Base-by-base conservation (phyloP, 1,140 invertebrate genomes). In the Orussus abietinus region DNA sequence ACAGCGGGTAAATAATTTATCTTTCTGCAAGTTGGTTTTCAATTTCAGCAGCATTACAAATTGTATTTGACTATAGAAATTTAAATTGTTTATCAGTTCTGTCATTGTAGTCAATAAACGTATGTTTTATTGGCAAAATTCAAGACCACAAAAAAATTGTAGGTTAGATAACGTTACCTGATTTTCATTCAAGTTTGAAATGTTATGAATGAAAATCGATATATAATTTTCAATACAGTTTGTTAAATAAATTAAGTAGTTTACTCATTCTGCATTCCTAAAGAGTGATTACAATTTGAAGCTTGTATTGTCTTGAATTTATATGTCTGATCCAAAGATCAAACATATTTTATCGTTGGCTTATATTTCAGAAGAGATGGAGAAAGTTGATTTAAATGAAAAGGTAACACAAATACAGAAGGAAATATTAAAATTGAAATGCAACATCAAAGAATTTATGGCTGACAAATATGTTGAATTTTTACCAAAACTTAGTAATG, bases 381-480 rank as follows among this genome's bases (percentile, higher is more conserved):
- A 69, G 36, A 60, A 65, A 7, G 34, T 53, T 6, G 53, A 69
- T 42, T 48, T 73, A 2, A 54, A 64, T 41, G 72, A 77, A 31
- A 80, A 78, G 55, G 77, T 80, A 43, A 50, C 61, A 4, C 50
- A 77, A 18, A 66, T 82, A 21, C 60, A 72, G 42, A 72, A 74
- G 46, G 70, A 78, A 72, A 77, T 81, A 57, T 65, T 70, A 19
- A 72, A 66, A 46, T 47, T 77, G 7, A 80, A 82, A 63, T 53
- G 57, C 45, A 74, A 81, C 34, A 68, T 80, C 10, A 73, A 66
- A 51, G 55, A 69, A 19, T 78, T 75, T 48, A 66, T 82, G 37
- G 56, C 74, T 26, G 69, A 75, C 37, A 75, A 76, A 53, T 74
- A 79, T 38, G 63, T 75, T 42, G 75, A 82, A 51, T 72, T 81